These are phyloP conservation scores for Oreochromis aureus DNA, from an alignment of 2,113 vertebrate species.

Conservation along the genomic window DNA sequence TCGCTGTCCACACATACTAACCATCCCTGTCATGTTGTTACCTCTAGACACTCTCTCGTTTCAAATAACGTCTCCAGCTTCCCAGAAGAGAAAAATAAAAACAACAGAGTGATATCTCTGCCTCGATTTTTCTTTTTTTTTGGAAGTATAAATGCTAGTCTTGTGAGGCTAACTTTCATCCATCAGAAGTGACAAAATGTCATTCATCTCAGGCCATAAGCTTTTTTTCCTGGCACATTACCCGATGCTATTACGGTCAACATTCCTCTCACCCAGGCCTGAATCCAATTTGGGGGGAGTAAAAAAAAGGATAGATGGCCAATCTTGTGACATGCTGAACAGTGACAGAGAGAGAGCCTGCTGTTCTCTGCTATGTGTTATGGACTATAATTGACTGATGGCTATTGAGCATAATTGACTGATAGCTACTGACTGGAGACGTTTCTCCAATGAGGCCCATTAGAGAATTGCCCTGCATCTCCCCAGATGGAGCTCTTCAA, in stretches of 20 bases:
- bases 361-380: conserved; percentile 19
- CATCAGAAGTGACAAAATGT: background rate
- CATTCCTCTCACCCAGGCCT: background rate
- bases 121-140: background rate
- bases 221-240: background rate
- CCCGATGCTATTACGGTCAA: conserved; percentile 7
- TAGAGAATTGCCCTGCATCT: conserved; percentile 35
- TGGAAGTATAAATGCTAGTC: background rate
- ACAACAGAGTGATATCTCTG: background rate
- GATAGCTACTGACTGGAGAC: conserved; percentile 22
- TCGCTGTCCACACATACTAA: background rate
- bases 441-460: conserved; percentile 15
- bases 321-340: conserved; percentile 16
- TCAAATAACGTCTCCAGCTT: background rate
- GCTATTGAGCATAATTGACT: conserved; percentile 25
- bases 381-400: conserved; percentile 36
- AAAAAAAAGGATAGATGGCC: background rate
- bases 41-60: background rate
- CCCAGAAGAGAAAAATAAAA: background rate
- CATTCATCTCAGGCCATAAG: background rate
- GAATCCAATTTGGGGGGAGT: conserved; percentile 10
- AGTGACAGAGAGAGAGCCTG: conserved; percentile 1
- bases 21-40: background rate
- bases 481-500: conserved; percentile 8
- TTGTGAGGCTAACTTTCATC: background rate